Percentiles rank a stretch among this genome's conserved stretches.
Conservation (phyloP, 2,113 vertebrate genomes). For the Cyphomyrus discorhynchus region DNA sequence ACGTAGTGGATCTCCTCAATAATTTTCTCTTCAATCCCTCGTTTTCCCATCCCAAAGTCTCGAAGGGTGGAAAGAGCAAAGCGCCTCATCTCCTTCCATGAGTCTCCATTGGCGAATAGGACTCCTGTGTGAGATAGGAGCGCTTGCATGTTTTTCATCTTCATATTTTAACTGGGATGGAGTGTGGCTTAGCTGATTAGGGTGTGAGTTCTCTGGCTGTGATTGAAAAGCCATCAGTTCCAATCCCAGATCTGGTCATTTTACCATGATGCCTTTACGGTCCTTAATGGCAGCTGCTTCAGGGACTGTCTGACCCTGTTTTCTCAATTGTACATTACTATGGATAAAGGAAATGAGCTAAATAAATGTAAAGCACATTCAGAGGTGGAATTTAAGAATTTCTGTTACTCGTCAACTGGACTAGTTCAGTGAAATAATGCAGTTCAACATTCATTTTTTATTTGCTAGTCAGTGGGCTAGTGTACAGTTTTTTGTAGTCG, state of each 20-base stretch:
- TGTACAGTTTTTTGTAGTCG: neutral
- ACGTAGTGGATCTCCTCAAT: too few species aligned
- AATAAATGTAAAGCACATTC: neutral
- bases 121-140: slow-evolving; percentile 36
- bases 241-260: neutral
- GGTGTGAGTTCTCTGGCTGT: neutral
- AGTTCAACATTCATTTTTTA: neutral
- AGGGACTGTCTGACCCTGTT: neutral
- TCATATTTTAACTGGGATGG: neutral
- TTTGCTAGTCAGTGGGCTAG: neutral
- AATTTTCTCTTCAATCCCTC: too few species aligned
- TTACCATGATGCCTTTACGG: neutral
- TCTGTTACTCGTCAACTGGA: neutral
- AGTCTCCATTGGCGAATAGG: slow-evolving; percentile 20
- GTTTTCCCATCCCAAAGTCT: too few species aligned
- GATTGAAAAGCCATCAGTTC: neutral
- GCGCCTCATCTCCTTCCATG: too few species aligned
- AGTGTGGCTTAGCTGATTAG: neutral
- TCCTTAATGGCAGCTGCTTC: neutral
- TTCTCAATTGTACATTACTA: neutral
- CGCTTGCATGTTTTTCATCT: neutral
- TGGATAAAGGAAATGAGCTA: neutral
- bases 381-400: neutral
- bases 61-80: too few species aligned
- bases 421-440: neutral